Percentiles rank a stretch among this genome's conserved stretches.
These are phyloP conservation scores for Syngnathus typhle DNA, from an alignment of 2,113 vertebrate species.

Conservation along the genomic window DNA sequence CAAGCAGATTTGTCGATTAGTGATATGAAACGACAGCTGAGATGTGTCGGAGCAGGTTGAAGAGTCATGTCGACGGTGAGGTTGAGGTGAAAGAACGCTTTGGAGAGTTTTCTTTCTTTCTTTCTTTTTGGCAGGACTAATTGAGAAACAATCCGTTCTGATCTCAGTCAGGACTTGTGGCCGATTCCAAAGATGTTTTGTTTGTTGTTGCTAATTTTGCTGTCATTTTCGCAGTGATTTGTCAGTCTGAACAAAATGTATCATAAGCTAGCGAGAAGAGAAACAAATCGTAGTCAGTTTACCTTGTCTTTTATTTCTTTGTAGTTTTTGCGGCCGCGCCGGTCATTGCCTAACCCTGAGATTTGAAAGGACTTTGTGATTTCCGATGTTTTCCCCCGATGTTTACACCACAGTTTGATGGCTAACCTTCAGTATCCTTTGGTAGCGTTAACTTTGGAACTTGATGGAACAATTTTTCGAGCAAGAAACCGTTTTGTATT, in stretches of 20 bases:
- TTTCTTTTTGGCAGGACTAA: constrained; percentile 38
- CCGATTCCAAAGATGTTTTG: constrained; percentile 83
- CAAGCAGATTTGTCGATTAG: constrained; percentile 29
- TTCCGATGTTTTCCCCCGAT: constrained; percentile 56
- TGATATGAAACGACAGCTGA: constrained; percentile 51
- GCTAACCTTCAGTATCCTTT: constrained; percentile 22
- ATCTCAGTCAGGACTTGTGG: constrained; percentile 65
- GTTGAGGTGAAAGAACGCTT: constrained; percentile 43
- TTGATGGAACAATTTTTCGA: constrained; percentile 45
- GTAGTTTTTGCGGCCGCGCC: constrained; percentile 18
- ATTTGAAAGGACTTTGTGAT: constrained; percentile 33
- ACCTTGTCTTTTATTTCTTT: constrained; percentile 13
- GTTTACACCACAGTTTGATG: constrained; percentile 65
- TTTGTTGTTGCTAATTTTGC: constrained; percentile 34
- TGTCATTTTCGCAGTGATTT: constrained; percentile 66
- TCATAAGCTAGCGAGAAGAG: constrained; percentile 82
- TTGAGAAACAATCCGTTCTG: constrained; percentile 70
- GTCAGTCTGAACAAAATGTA: constrained; percentile 55
- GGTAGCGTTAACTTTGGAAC: constrained; percentile 36
- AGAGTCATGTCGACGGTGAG: constrained; percentile 66
- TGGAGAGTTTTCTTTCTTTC: constrained; percentile 51
- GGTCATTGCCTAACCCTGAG: constrained; percentile 55
- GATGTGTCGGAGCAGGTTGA: constrained; percentile 74
- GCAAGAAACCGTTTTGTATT: constrained; percentile 29
- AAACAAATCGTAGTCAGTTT: constrained; percentile 45